phyloP scores from a whole-genome alignment of 2,888 invertebrate genomes.

The Ophion costatus region DNA sequence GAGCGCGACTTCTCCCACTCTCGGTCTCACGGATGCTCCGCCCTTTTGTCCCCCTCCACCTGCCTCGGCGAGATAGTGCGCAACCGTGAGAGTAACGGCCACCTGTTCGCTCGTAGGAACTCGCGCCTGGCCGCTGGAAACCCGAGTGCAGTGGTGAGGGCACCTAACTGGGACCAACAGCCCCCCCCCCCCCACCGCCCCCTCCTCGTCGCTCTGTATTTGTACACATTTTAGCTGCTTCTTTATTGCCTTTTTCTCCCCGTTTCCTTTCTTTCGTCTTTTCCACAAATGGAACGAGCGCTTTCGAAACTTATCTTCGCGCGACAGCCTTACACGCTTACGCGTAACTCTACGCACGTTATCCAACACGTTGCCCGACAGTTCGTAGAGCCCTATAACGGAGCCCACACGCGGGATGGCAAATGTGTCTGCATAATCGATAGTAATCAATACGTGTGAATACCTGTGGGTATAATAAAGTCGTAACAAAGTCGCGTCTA shows the following conservation, averaged over 20 bases:
- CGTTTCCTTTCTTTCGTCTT: constrained; percentile 13
- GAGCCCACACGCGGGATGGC: constrained; percentile 1
- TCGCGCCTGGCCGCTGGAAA: constrained; percentile 33
- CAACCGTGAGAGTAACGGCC: constrained; percentile 65
- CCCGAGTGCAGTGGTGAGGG: constrained; percentile 48
- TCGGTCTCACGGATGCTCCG: constrained; percentile 51
- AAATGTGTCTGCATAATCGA: neutral
- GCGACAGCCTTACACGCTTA: constrained; percentile 19
- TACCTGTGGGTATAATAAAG: too few relatives aligned
- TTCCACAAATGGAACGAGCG: constrained; percentile 41
- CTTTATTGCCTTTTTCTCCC: neutral
- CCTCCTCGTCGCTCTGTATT: too few relatives aligned
- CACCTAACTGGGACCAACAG: neutral
- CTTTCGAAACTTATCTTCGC: constrained; percentile 54
- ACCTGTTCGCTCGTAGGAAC: constrained; percentile 57
- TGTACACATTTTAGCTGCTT: too few relatives aligned
- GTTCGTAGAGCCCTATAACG: constrained; percentile 28
- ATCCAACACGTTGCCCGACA: constrained; percentile 20
- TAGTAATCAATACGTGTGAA: too few relatives aligned
- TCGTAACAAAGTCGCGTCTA: too few relatives aligned
- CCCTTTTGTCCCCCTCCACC: constrained; percentile 52
- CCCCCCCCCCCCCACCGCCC: too few relatives aligned
- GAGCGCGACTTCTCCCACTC: constrained; percentile 63
- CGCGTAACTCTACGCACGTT: neutral
- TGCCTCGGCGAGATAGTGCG: constrained; percentile 50